Evolutionary conservation across 2,113 vertebrate species (phyloP).

Genomic region (Octodon degus): DNA sequence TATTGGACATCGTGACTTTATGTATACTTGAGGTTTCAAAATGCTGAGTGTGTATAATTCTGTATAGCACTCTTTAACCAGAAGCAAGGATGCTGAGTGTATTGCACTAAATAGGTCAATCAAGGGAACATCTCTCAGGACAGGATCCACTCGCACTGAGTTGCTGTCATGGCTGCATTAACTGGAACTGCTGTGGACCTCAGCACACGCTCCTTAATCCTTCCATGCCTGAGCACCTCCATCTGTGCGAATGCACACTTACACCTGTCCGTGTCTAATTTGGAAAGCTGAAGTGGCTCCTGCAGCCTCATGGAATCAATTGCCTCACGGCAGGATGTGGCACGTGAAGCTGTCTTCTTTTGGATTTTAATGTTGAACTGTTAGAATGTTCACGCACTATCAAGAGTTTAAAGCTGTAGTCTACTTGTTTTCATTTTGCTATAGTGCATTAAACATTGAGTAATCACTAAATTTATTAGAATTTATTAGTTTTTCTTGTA

Average conservation of each 20-base stretch:
- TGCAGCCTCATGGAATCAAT: neutral
- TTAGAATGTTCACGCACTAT: constrained; percentile 57
- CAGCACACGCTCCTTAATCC: constrained; percentile 48
- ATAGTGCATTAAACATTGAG: neutral
- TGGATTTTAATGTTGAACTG: constrained; percentile 57
- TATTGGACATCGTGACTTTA: neutral
- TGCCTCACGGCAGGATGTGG: constrained; percentile 29
- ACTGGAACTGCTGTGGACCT: constrained; percentile 72
- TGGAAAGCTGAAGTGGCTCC: constrained; percentile 66
- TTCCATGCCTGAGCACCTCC: constrained; percentile 58
- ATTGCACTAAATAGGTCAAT: neutral
- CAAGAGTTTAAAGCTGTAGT: constrained; percentile 42
- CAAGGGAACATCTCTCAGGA: neutral
- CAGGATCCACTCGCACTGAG: neutral
- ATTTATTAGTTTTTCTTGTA: neutral
- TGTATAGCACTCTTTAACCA: neutral
- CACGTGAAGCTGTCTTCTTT: constrained; percentile 12
- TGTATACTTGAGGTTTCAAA: neutral
- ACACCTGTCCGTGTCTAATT: constrained; percentile 78
- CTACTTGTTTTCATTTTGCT: constrained; percentile 37
- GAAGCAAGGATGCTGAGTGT: neutral
- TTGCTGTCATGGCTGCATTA: neutral
- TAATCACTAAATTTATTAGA: neutral
- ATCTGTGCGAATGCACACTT: constrained; percentile 35
- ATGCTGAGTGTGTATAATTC: neutral